Evolutionary conservation across 2,888 invertebrate genomes (phyloP).

Genomic region (Zygaena filipendulae): DNA sequence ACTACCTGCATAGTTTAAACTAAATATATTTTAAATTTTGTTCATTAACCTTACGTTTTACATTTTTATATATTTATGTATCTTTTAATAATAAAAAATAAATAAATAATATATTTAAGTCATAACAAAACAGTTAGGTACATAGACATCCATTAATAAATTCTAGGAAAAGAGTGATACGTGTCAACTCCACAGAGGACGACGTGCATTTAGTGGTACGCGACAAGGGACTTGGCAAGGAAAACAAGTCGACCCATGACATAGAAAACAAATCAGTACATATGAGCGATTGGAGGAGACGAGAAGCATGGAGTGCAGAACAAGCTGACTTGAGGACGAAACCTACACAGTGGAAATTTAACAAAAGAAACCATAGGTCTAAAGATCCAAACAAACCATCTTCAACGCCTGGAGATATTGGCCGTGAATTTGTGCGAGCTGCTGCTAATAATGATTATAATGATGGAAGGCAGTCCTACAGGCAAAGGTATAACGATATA

Average conservation of each 20-base stretch:
- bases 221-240: conserved; percentile 76
- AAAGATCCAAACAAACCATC: conserved; percentile 61
- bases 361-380: conserved; percentile 70
- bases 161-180: conserved; percentile 80
- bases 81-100: conserved; percentile 10
- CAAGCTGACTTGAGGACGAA: conserved; percentile 73
- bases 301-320: conserved; percentile 91
- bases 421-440: conserved; percentile 58
- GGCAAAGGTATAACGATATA: conserved; percentile 57
- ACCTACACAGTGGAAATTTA: conserved; percentile 79
- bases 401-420: conserved; percentile 54
- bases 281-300: conserved; percentile 80
- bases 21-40: no score
- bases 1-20: no score
- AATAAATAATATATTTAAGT: no score
- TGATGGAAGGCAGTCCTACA: conserved; percentile 49
- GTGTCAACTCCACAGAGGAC: conserved; percentile 79
- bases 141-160: conserved; percentile 66
- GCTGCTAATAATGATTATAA: conserved; percentile 56
- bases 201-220: conserved; percentile 79
- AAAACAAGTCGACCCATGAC: conserved; percentile 82
- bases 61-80: not conserved
- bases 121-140: conserved; percentile 51
- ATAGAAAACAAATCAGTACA: conserved; percentile 79
- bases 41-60: no score